A percentile compares a stretch with the other conserved stretches of the same genome.
phyloP scores from a whole-genome alignment of 2,113 vertebrate genomes.

The Turnix velox region DNA sequence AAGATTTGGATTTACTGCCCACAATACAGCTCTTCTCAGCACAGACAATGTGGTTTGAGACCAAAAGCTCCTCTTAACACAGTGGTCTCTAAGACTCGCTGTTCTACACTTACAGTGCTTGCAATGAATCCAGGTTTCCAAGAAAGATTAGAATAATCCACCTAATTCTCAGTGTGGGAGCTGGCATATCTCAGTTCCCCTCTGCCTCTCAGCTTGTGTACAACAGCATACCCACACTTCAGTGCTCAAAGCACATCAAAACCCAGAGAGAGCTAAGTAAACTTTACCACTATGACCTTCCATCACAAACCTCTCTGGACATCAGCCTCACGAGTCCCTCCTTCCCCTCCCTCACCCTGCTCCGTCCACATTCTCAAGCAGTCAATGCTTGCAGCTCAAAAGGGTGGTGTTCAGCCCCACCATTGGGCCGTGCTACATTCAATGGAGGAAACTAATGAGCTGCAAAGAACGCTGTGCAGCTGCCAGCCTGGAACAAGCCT shows the following conservation, averaged over 20 bases:
- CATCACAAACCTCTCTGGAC: not conserved
- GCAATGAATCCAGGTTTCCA: not conserved
- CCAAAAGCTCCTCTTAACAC: not conserved
- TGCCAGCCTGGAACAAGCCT: not conserved
- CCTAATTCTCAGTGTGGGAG: accelerated
- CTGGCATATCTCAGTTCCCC: not conserved
- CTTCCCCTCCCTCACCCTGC: not conserved
- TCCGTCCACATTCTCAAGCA: not conserved
- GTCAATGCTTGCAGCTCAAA: not conserved
- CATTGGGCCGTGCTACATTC: not conserved
- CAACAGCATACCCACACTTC: not conserved
- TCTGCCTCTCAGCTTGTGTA: not conserved
- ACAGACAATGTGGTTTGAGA: not conserved
- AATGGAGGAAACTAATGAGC: conserved; percentile 43
- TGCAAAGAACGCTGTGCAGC: conserved; percentile 42
- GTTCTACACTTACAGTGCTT: not conserved
- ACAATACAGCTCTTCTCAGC: not conserved
- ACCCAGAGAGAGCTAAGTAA: not conserved
- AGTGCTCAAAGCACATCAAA: not conserved
- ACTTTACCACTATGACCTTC: no score
- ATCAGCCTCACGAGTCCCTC: accelerated
- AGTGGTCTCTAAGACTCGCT: not conserved
- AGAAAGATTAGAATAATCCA: not conserved
- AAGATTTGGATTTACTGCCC: not conserved
- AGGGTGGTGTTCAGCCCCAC: not conserved